Conservation (phyloP, 2,797 vertebrate species). For the Lepidocolaptes lacrymiger region DNA sequence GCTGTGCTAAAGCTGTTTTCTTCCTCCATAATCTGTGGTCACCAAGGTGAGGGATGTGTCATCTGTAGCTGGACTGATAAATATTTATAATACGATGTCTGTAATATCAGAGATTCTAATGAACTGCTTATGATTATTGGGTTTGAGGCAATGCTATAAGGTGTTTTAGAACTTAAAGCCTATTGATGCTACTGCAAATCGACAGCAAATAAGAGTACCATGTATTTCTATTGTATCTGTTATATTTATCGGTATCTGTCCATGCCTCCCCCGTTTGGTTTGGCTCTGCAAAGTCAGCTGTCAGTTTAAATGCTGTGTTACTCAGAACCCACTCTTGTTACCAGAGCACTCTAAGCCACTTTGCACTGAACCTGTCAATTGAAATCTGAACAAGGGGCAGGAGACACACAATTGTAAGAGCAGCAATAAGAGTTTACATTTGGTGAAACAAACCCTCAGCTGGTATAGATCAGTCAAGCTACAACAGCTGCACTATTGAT, state of each 20-base stretch:
- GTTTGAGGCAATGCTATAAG: background rate
- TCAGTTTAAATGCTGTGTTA: background rate
- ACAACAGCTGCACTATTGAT: background rate
- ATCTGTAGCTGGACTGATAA: background rate
- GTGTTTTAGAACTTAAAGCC: background rate
- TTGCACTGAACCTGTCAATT: constrained; percentile 1
- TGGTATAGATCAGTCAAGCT: background rate
- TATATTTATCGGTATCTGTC: background rate
- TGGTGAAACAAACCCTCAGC: constrained; percentile 22
- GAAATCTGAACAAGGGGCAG: background rate
- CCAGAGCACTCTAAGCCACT: constrained; percentile 12
- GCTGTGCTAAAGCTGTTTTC: background rate
- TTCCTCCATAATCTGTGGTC: background rate
- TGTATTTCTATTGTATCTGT: background rate
- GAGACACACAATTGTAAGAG: background rate
- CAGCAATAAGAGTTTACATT: background rate
- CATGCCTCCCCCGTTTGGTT: background rate
- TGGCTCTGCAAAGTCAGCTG: background rate
- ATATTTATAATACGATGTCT: background rate
- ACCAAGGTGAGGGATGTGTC: background rate
- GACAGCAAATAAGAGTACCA: background rate
- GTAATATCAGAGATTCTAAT: background rate
- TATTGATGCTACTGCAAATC: background rate
- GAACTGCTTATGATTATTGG: background rate
- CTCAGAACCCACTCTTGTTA: background rate